Conservation (phyloP, 2,797 vertebrate species). For the Poeciliopsis paucimaculata region DNA sequence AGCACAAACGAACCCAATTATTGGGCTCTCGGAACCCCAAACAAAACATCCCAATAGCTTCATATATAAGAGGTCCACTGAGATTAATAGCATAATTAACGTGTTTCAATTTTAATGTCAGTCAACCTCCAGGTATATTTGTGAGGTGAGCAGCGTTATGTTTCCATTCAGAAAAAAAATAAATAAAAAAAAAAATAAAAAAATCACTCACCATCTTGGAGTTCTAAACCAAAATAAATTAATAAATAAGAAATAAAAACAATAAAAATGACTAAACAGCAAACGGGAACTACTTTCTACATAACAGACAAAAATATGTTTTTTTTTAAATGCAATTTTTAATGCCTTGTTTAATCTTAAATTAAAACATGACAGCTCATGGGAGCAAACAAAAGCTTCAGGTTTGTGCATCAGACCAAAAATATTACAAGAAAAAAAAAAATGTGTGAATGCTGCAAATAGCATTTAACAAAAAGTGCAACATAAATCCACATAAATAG, state of each 20-base stretch:
- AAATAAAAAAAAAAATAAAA: constrained; percentile 25
- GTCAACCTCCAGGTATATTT: constrained; percentile 83
- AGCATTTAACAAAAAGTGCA: constrained; percentile 41
- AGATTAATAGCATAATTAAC: constrained; percentile 49
- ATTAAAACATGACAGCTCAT: constrained; percentile 23
- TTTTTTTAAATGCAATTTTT: background rate
- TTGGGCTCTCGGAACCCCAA: constrained; percentile 39
- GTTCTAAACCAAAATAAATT: constrained; percentile 79
- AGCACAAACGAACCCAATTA: constrained; percentile 47
- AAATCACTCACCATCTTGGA: constrained; percentile 83
- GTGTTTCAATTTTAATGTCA: constrained; percentile 72
- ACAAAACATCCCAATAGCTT: constrained; percentile 84
- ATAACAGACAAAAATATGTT: constrained; percentile 23
- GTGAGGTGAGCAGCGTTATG: constrained; percentile 66
- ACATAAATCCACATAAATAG: constrained; percentile 33
- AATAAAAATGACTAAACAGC: constrained; percentile 70
- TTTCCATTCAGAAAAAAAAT: constrained; percentile 55
- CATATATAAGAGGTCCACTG: constrained; percentile 84
- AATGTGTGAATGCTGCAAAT: constrained; percentile 40
- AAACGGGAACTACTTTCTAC: constrained; percentile 66
- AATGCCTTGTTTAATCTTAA: background rate
- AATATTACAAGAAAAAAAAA: background rate
- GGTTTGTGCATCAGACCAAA: background rate
- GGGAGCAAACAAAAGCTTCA: constrained; percentile 33
- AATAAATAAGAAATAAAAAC: constrained; percentile 57